Conservation (phyloP, 1,140 invertebrate species). For the Lepidurus arcticus region DNA sequence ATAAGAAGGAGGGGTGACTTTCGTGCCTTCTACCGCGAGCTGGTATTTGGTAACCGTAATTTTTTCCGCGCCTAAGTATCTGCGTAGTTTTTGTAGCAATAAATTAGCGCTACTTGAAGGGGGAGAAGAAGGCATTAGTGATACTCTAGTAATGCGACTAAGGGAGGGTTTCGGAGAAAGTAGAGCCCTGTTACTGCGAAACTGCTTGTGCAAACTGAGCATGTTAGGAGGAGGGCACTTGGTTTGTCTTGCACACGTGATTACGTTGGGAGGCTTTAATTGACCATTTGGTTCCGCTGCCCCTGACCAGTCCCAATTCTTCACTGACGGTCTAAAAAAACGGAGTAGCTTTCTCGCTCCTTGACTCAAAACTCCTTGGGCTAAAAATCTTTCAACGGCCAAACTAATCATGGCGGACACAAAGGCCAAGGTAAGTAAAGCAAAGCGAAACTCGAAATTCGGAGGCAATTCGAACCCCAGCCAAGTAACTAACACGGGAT, state of each 20-base stretch:
- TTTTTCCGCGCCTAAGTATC: background rate
- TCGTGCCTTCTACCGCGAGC: background rate
- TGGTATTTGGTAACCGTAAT: background rate
- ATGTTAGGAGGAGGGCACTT: background rate
- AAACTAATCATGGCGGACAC: background rate
- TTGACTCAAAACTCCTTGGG: background rate
- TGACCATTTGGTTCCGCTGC: background rate
- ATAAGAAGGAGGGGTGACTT: background rate
- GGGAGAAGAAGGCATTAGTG: background rate
- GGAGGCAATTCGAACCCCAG: slow-evolving; percentile 63
- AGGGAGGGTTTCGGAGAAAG: background rate
- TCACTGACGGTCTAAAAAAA: background rate
- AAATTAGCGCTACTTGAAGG: background rate
- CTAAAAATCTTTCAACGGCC: background rate
- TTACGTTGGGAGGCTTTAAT: background rate
- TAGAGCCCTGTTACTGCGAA: background rate
- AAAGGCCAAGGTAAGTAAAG: slow-evolving; percentile 47
- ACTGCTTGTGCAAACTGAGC: background rate
- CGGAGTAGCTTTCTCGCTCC: background rate
- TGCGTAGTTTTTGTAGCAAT: background rate
- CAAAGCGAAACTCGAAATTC: slow-evolving; percentile 55
- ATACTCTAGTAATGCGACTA: background rate
- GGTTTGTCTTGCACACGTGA: background rate
- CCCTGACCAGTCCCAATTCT: background rate
- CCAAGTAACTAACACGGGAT: slow-evolving; percentile 53